phyloP scores from a whole-genome alignment of 2,888 invertebrate genomes.

The Nephrotoma guestfalica region DNA sequence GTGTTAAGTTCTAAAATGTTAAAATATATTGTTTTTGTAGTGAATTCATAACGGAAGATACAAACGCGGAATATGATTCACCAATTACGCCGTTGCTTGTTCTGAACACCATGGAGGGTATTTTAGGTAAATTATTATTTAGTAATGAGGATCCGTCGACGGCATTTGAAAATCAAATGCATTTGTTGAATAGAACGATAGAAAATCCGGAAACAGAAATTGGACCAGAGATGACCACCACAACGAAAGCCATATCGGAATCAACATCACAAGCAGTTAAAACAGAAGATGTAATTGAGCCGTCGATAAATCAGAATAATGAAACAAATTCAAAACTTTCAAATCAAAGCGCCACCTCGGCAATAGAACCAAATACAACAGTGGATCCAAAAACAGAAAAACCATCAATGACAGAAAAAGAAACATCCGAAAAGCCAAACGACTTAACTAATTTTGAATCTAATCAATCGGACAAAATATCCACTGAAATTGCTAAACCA shows the following conservation, averaged over 20 bases:
- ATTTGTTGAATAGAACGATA: neutral
- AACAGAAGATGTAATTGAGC: no score
- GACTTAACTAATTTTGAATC: no score
- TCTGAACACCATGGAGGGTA: neutral
- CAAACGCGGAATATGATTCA: neutral
- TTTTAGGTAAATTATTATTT: neutral
- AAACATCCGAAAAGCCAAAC: no score
- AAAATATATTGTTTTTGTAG: neutral
- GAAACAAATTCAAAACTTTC: no score
- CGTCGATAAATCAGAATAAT: no score
- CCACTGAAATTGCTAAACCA: no score
- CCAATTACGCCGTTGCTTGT: neutral
- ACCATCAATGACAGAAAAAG: no score
- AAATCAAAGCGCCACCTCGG: no score
- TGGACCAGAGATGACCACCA: neutral
- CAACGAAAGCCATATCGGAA: neutral
- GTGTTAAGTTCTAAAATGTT: neutral
- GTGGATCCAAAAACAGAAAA: no score
- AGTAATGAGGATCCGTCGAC: neutral
- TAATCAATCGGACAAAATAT: no score
- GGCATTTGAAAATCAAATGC: no score
- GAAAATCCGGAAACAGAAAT: neutral
- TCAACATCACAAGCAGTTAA: neutral
- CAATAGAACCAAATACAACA: no score
- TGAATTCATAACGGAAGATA: neutral